A percentile compares a stretch with the other conserved stretches of the same genome.
Evolutionary conservation across 2,888 invertebrate genomes (phyloP).

Genomic region (Aproaerema taeniolella): DNA sequence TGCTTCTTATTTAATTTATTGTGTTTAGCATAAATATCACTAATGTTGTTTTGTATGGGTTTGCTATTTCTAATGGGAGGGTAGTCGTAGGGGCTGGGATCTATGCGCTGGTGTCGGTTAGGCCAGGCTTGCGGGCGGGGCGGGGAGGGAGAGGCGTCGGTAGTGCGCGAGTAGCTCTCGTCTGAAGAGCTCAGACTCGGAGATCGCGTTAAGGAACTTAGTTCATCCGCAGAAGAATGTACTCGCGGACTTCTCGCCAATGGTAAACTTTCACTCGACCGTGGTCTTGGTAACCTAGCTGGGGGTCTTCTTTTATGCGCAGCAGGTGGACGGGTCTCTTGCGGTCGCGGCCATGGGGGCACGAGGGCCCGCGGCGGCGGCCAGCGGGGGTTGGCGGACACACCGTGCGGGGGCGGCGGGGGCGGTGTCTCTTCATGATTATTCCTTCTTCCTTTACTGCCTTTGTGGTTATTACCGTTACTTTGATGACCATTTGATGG

Average conservation of each 20-base stretch:
- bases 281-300: constrained; percentile 77
- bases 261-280: constrained; percentile 81
- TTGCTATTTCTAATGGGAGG: constrained; percentile 75
- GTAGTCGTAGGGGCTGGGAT: constrained; percentile 76
- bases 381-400: constrained; percentile 51
- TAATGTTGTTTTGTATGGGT: constrained; percentile 48
- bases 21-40: constrained; percentile 62
- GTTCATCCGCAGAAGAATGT: constrained; percentile 89
- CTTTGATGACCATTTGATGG: constrained; percentile 57
- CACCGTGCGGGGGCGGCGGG: constrained; percentile 78
- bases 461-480: constrained; percentile 57
- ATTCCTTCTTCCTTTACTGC: constrained; percentile 68
- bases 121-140: constrained; percentile 75
- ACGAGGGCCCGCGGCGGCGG: constrained; percentile 74
- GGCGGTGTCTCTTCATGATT: constrained; percentile 70
- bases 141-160: constrained; percentile 81
- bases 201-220: constrained; percentile 88
- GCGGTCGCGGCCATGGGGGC: constrained; percentile 81
- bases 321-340: constrained; percentile 57
- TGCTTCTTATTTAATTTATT: constrained; percentile 59
- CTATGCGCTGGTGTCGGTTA: constrained; percentile 68
- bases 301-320: constrained; percentile 60
- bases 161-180: constrained; percentile 89
- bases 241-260: constrained; percentile 78
- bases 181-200: constrained; percentile 91